Evolutionary conservation across 1,140 invertebrate genomes (phyloP).

Genomic region (Agrilus planipennis): DNA sequence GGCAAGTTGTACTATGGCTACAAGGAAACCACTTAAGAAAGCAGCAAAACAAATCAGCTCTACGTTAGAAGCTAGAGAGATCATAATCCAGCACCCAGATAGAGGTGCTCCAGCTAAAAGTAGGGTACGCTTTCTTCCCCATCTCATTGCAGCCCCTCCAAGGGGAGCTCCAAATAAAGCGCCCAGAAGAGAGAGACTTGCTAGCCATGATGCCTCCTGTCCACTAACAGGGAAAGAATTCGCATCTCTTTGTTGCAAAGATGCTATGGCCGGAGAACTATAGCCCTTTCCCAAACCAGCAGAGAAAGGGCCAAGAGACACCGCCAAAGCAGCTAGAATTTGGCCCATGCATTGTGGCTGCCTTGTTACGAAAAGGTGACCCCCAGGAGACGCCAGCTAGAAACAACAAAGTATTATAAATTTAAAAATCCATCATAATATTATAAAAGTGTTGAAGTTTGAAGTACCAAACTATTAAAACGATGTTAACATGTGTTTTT

Average conservation of each 20-base stretch:
- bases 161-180: conserved; percentile 66
- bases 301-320: conserved; percentile 68
- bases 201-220: conserved; percentile 73
- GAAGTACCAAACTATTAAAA: too few relatives aligned
- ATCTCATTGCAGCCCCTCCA: conserved; percentile 60
- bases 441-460: too few relatives aligned
- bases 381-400: conserved; percentile 27
- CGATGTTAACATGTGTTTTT: too few relatives aligned
- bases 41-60: conserved; percentile 66
- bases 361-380: conserved; percentile 24
- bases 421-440: background rate
- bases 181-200: conserved; percentile 64
- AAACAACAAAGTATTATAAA: conserved; percentile 10
- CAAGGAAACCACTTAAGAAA: conserved; percentile 66
- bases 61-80: conserved; percentile 57
- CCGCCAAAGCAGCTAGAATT: conserved; percentile 65
- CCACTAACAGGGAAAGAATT: conserved; percentile 51
- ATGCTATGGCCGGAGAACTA: conserved; percentile 72
- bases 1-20: conserved; percentile 65
- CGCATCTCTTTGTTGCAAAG: conserved; percentile 52
- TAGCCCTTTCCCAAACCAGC: conserved; percentile 73
- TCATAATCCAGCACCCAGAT: conserved; percentile 62
- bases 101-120: conserved; percentile 58
- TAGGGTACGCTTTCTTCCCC: conserved; percentile 55
- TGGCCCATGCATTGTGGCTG: conserved; percentile 35